These are phyloP conservation scores for Pyrrhura leucotis DNA, from an alignment of 2,797 vertebrate genomes.

Conservation along the genomic window DNA sequence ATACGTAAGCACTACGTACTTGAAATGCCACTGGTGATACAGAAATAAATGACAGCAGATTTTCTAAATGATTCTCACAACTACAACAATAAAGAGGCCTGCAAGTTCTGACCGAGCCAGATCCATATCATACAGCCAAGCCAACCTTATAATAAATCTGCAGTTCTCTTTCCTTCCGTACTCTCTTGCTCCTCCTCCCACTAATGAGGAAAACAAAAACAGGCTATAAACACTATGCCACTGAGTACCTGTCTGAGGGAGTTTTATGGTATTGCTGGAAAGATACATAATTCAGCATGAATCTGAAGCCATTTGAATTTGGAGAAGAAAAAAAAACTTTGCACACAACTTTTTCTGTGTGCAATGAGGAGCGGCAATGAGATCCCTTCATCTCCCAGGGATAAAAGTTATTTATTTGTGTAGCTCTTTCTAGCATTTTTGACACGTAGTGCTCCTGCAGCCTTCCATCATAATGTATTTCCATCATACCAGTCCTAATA, in stretches of 20 bases:
- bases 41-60: neutral
- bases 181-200: neutral
- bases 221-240: neutral
- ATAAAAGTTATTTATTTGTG: neutral
- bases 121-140: neutral
- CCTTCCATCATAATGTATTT: neutral
- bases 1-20: neutral
- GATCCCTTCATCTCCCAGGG: neutral
- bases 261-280: neutral
- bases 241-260: neutral
- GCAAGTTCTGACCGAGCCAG: neutral
- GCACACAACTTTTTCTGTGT: neutral
- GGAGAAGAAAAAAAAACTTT: neutral
- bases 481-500: neutral
- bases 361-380: neutral
- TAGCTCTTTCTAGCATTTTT: neutral
- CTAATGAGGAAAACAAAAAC: neutral
- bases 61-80: neutral
- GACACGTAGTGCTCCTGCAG: neutral
- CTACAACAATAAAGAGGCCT: neutral
- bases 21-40: neutral
- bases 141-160: neutral
- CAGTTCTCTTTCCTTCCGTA: neutral
- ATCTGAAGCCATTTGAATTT: neutral
- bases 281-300: neutral